phyloP scores from a whole-genome alignment of 2,888 invertebrate genomes.

The Theristus sp. region DNA sequence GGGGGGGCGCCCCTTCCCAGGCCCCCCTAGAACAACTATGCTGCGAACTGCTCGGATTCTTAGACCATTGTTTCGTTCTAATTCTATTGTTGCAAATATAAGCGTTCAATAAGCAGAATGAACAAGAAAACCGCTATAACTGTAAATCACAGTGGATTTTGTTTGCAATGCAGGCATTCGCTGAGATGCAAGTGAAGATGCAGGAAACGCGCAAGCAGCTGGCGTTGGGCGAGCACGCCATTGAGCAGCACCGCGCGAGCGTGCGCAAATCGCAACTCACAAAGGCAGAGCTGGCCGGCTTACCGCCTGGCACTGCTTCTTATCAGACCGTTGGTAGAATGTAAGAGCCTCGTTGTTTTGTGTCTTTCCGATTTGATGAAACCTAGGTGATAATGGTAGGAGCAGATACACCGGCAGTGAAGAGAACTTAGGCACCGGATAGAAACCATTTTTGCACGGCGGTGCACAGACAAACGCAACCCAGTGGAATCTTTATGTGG shows the following conservation, averaged over 20 bases:
- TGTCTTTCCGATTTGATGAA: no score
- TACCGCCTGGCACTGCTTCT: conserved; percentile 48
- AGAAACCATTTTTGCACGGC: not conserved
- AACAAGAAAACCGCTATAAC: no score
- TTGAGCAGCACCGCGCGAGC: conserved; percentile 47
- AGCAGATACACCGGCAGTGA: not conserved
- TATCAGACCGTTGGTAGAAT: conserved; percentile 67
- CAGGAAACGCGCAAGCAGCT: conserved; percentile 60
- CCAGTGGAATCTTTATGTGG: no score
- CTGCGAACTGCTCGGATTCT: no score
- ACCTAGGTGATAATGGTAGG: not conserved
- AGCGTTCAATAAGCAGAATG: no score
- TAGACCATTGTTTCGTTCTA: no score
- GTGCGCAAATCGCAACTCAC: conserved; percentile 54
- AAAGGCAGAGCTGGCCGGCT: conserved; percentile 41
- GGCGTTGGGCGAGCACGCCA: conserved; percentile 55
- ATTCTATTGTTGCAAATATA: no score
- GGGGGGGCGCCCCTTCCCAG: no score
- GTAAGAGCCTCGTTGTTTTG: conserved; percentile 24
- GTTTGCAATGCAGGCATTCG: conserved; percentile 60
- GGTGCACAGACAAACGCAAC: not conserved
- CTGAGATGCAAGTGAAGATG: conserved; percentile 60
- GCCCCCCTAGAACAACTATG: no score
- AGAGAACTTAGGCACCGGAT: not conserved
- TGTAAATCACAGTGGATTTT: no score